phyloP scores from a whole-genome alignment of 2,888 invertebrate species.

The Macaria notata region DNA sequence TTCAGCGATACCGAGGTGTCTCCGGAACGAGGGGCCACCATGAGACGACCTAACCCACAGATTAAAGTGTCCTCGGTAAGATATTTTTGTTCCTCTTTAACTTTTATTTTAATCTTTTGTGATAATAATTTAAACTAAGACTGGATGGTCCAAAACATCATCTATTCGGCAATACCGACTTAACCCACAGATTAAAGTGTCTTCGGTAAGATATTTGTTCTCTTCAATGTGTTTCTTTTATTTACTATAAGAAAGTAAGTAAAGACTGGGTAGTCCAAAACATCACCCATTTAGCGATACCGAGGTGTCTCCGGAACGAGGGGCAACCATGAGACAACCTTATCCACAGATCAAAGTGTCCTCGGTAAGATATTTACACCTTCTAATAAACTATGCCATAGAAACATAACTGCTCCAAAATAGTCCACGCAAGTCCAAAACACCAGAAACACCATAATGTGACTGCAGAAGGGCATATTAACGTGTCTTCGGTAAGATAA shows the following conservation, averaged over 20 bases:
- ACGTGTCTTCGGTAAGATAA: conserved; percentile 41
- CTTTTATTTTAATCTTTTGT: too few relatives aligned
- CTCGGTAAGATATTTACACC: too few relatives aligned
- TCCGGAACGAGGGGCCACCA: conserved; percentile 56
- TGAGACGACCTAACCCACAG: conserved; percentile 69
- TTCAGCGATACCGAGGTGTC: conserved; percentile 74
- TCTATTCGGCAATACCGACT: conserved; percentile 76
- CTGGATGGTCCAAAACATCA: conserved; percentile 88
- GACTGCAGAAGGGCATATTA: too few relatives aligned
- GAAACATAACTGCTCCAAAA: too few relatives aligned
- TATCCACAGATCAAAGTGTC: conserved; percentile 79
- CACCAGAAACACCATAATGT: too few relatives aligned
- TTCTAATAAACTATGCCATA: too few relatives aligned
- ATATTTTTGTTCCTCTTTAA: too few relatives aligned
- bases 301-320: conserved; percentile 69
- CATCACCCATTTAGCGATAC: conserved; percentile 84
- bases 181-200: conserved; percentile 77
- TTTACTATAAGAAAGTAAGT: too few relatives aligned
- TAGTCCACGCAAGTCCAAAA: too few relatives aligned
- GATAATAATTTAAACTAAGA: too few relatives aligned
- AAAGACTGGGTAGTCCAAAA: conserved; percentile 86
- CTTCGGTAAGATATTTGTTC: conserved; percentile 62
- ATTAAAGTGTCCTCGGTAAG: conserved; percentile 54
- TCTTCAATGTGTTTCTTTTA: too few relatives aligned
- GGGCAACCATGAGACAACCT: conserved; percentile 48